Evolutionary conservation across 2,797 vertebrate genomes (phyloP).

Genomic region (Brachyrhaphis roseni): DNA sequence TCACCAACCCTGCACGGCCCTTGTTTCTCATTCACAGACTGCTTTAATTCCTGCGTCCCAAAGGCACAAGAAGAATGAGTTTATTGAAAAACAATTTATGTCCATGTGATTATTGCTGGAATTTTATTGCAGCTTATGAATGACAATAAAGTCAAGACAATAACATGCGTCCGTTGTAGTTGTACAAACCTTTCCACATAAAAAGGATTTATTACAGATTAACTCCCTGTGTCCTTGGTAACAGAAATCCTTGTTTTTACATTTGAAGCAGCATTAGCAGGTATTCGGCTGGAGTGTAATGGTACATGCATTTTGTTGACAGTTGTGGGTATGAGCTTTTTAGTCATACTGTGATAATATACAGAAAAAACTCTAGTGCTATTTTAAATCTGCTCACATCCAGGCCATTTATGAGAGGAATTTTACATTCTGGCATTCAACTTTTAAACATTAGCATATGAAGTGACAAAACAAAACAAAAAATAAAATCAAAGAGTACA

Average conservation of each 20-base stretch:
- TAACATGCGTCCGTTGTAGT: constrained; percentile 4
- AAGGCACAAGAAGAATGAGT: constrained; percentile 52
- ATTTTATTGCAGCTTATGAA: constrained; percentile 40
- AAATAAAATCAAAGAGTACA: not conserved
- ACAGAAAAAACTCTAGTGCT: not conserved
- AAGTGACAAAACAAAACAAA: not conserved
- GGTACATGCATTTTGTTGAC: not conserved
- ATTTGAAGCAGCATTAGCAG: constrained; percentile 2
- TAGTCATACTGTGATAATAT: not conserved
- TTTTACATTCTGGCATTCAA: not conserved
- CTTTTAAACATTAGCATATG: not conserved
- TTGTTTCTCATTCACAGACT: constrained; percentile 61
- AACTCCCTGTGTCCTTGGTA: constrained; percentile 2
- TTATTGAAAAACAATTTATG: constrained; percentile 66
- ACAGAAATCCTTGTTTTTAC: constrained; percentile 21
- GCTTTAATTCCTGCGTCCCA: constrained; percentile 55
- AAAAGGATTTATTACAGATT: constrained; percentile 21
- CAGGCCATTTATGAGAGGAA: not conserved
- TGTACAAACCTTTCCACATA: constrained; percentile 14
- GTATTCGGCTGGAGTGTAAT: not conserved
- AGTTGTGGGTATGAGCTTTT: not conserved
- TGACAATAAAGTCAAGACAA: constrained; percentile 38
- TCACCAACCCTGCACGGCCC: constrained; percentile 46
- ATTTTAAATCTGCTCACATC: not conserved
- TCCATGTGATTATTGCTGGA: constrained; percentile 54